Evolutionary conservation across 1,140 invertebrate genomes (phyloP).

Genomic region (Zeugodacus cucurbitae): DNA sequence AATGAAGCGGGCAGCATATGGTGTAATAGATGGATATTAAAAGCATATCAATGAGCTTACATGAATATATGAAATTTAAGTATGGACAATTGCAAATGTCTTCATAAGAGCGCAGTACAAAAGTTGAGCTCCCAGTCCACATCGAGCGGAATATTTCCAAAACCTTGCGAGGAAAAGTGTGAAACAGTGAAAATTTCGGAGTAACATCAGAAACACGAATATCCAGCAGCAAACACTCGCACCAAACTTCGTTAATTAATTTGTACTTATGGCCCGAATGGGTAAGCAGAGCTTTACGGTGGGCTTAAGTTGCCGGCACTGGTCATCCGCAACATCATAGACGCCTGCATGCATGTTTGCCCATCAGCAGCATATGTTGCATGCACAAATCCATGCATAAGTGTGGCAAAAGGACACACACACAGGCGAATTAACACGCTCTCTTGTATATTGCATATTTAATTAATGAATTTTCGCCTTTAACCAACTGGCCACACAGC

Average conservation of each 20-base stretch:
- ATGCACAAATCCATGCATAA: background rate
- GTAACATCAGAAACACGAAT: background rate
- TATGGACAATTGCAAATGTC: background rate
- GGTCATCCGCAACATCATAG: background rate
- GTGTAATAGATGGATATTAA: background rate
- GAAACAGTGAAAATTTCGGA: background rate
- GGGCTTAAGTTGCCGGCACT: background rate
- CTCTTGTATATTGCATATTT: background rate
- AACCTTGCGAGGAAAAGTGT: background rate
- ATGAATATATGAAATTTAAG: background rate
- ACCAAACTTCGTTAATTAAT: constrained; percentile 14
- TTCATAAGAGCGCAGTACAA: background rate
- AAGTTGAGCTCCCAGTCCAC: background rate
- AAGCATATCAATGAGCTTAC: background rate
- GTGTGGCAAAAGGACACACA: background rate
- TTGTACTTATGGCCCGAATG: background rate
- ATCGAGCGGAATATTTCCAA: background rate
- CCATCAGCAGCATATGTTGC: constrained; percentile 26
- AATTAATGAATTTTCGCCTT: constrained; percentile 27
- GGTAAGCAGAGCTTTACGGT: background rate
- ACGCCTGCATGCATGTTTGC: background rate
- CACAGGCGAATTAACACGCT: background rate
- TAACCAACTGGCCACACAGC: background rate
- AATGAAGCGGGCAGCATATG: background rate
- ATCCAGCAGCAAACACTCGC: background rate